These are phyloP conservation scores for Colistium nudipinnis DNA, from an alignment of 2,113 vertebrate species.

Conservation along the genomic window DNA sequence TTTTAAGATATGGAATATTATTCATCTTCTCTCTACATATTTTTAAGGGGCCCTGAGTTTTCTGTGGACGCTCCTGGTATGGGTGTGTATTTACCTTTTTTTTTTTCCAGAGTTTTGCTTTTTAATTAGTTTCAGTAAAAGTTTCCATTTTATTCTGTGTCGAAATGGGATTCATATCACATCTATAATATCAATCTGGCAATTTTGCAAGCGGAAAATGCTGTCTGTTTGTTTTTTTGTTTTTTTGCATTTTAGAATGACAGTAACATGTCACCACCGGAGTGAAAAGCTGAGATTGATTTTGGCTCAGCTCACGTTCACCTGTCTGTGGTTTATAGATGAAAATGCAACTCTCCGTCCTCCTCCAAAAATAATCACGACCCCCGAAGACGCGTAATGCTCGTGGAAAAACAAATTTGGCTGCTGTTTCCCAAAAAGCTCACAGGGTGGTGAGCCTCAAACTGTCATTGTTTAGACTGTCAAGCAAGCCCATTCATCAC, in stretches of 20 bases:
- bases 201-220: no score
- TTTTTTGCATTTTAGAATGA: no score
- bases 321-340: conserved; percentile 13
- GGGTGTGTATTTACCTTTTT: no score
- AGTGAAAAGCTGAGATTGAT: neutral
- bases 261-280: no score
- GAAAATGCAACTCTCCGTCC: neutral
- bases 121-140: no score
- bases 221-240: no score
- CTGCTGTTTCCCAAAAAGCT: neutral
- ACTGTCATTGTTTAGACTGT: conserved; percentile 18
- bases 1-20: neutral
- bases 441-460: conserved; percentile 33
- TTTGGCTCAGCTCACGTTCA: neutral
- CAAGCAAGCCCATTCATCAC: conserved; percentile 10
- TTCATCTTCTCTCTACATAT: neutral
- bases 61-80: no score
- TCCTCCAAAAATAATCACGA: neutral
- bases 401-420: neutral
- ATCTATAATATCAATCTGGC: no score
- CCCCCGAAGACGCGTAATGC: neutral
- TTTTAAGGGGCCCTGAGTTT: no score
- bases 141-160: no score
- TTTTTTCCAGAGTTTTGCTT: no score
- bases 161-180: no score